Evolutionary conservation across 2,113 vertebrate species (phyloP).

Genomic region (Melanerpes aurifrons): DNA sequence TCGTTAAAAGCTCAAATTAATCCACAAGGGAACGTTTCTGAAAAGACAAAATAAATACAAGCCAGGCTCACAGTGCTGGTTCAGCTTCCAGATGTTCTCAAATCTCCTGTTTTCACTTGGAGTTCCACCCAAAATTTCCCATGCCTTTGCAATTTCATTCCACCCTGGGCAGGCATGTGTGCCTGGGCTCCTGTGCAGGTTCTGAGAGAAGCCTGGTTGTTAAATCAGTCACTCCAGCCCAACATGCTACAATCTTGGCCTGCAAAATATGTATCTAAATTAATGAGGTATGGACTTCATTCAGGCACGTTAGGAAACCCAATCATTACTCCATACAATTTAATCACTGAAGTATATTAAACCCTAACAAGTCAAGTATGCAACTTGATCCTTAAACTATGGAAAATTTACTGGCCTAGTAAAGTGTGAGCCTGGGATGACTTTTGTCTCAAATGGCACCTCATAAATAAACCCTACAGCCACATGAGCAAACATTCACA

Average conservation of each 20-base stretch:
- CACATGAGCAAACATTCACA: conserved; percentile 58
- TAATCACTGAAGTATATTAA: conserved; percentile 70
- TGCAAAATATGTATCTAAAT: conserved; percentile 22
- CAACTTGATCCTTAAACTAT: conserved; percentile 60
- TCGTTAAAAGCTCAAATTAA: conserved; percentile 36
- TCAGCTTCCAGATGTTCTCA: conserved; percentile 48
- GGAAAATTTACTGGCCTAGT: conserved; percentile 65
- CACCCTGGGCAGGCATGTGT: neutral
- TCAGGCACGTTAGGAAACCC: conserved; percentile 44
- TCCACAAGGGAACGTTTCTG: neutral
- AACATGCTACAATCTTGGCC: neutral
- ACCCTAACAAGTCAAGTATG: conserved; percentile 67
- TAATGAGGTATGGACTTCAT: conserved; percentile 61
- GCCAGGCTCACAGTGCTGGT: neutral
- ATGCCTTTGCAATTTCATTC: conserved; percentile 19
- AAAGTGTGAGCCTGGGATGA: conserved; percentile 57
- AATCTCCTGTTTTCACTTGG: neutral
- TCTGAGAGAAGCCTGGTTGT: conserved; percentile 5
- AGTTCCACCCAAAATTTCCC: conserved; percentile 24
- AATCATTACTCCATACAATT: conserved; percentile 41
- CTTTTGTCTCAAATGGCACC: conserved; percentile 63
- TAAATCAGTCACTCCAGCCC: conserved; percentile 40
- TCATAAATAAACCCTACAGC: conserved; percentile 59
- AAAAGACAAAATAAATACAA: conserved; percentile 14
- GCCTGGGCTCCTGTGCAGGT: conserved; percentile 20